Conservation (phyloP, 2,888 invertebrate genomes). For the Rutpela maculata region DNA sequence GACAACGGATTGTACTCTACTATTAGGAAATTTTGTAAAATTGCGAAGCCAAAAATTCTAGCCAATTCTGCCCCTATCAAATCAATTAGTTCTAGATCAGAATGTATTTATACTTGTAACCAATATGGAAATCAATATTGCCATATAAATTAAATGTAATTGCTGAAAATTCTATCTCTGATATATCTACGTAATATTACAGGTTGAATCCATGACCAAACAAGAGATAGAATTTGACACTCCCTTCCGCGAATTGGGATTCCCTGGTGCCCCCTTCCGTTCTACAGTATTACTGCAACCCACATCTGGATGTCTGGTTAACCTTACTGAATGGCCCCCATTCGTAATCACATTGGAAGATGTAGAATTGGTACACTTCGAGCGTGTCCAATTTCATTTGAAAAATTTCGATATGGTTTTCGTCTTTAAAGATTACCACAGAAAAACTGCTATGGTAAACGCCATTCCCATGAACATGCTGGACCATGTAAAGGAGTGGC, state of each 20-base stretch:
- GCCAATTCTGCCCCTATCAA: no score
- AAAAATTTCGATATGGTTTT: constrained; percentile 99
- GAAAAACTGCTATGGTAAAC: constrained; percentile 97
- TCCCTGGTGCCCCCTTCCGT: constrained; percentile 97
- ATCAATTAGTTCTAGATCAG: no score
- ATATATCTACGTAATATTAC: constrained; percentile 32
- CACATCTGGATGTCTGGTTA: constrained; percentile 97
- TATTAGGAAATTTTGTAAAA: no score
- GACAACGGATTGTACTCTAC: no score
- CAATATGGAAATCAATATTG: no score
- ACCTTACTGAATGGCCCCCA: constrained; percentile 99
- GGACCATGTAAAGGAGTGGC: constrained; percentile 99
- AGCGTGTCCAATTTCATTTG: constrained; percentile 97
- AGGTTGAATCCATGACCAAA: constrained; percentile 94
- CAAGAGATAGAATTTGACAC: constrained; percentile 99
- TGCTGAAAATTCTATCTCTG: no score
- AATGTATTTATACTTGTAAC: no score
- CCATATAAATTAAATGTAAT: no score
- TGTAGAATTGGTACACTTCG: constrained; percentile 98
- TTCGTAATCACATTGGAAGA: constrained; percentile 99
- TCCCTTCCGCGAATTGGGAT: constrained; percentile 98
- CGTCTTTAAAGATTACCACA: constrained; percentile 97
- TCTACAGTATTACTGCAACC: constrained; percentile 97
- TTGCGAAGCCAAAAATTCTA: no score
- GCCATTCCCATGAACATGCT: constrained; percentile 99